A percentile compares a stretch with the other conserved stretches of the same genome.
Evolutionary conservation across 1,140 invertebrate genomes (phyloP).

Genomic region (Andrena cerasifolii): DNA sequence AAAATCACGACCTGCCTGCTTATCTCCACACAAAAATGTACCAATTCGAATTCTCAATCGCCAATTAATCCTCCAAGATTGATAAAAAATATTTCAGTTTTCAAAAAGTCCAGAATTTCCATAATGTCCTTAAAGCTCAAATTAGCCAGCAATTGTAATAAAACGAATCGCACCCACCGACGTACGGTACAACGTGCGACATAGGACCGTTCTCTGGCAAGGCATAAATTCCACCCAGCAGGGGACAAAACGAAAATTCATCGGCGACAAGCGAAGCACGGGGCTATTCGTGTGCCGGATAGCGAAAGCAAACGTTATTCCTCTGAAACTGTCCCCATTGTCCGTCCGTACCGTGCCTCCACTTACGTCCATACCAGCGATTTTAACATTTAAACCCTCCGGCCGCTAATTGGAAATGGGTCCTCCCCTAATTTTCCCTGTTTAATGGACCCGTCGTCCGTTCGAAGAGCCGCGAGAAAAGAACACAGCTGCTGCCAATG

Average conservation of each 20-base stretch:
- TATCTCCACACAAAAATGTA: no score
- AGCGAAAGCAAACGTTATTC: slow-evolving; percentile 26
- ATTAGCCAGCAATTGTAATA: no score
- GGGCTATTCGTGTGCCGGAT: slow-evolving; percentile 15
- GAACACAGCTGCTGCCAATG: not conserved
- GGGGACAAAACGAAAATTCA: slow-evolving; percentile 18
- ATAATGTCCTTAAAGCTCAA: no score
- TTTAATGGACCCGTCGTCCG: slow-evolving; percentile 28
- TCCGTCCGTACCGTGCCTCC: not conserved
- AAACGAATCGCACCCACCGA: no score
- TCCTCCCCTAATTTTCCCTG: slow-evolving; percentile 9
- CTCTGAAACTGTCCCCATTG: slow-evolving; percentile 10
- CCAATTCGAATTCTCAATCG: no score
- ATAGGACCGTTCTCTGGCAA: no score
- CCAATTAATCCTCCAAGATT: no score
- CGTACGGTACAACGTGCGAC: no score
- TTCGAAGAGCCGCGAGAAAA: not conserved
- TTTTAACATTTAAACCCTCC: slow-evolving; percentile 60
- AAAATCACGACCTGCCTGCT: no score
- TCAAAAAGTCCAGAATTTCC: no score
- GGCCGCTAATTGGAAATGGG: slow-evolving; percentile 39
- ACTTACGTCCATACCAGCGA: slow-evolving; percentile 36
- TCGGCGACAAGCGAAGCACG: slow-evolving; percentile 5
- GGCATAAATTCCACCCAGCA: not conserved
- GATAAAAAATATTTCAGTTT: no score